A percentile compares a stretch with the other conserved stretches of the same genome.
phyloP scores from a whole-genome alignment of 2,797 vertebrate species.

The Phrynocephalus vlangalii region DNA sequence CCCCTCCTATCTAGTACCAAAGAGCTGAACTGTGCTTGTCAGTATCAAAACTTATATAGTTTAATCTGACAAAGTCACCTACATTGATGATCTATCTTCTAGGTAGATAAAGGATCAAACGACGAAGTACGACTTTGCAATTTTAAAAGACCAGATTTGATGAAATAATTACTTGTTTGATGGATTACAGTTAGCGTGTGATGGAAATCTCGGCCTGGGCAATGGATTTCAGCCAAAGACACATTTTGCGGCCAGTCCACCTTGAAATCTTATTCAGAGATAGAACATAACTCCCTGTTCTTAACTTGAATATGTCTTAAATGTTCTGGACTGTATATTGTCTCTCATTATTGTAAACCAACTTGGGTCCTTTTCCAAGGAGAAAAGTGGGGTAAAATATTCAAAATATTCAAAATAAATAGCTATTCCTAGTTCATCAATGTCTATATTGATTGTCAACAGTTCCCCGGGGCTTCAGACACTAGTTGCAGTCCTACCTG shows the following conservation, averaged over 20 bases:
- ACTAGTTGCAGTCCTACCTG: not conserved
- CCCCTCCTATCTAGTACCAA: not conserved
- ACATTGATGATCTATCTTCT: no score
- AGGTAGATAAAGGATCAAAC: no score
- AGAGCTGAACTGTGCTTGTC: not conserved
- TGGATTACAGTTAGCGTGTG: not conserved
- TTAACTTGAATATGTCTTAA: no score
- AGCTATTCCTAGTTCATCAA: not conserved
- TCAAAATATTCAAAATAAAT: no score
- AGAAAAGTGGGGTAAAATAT: no score
- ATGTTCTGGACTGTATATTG: no score
- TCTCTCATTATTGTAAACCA: no score
- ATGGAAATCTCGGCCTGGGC: not conserved
- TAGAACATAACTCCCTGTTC: no score
- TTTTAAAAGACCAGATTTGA: not conserved
- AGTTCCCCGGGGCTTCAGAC: not conserved
- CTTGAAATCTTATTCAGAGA: not conserved
- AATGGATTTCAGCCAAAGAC: not conserved
- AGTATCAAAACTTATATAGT: not conserved
- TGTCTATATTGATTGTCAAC: not conserved
- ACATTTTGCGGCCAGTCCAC: not conserved
- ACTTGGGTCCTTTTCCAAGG: no score
- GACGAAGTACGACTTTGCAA: no score
- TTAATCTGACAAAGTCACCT: not conserved
- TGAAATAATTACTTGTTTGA: not conserved